Evolutionary conservation across 2,797 vertebrate species (phyloP).

Genomic region (Clamator glandarius): DNA sequence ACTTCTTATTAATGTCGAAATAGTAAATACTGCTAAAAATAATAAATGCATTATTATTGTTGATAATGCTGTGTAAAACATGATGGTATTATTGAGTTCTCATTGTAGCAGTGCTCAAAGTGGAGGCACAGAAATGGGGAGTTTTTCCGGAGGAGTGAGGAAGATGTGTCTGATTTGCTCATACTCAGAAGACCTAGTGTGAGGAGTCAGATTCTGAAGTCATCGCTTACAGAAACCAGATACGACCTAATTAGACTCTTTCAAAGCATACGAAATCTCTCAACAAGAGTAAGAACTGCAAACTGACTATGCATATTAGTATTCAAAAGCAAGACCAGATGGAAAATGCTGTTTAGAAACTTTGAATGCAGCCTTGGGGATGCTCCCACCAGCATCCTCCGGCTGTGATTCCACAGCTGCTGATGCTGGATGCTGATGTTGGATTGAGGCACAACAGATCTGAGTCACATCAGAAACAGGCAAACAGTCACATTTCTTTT

Average conservation of each 20-base stretch:
- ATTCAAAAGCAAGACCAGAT: not conserved
- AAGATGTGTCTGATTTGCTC: not conserved
- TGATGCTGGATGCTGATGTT: not conserved
- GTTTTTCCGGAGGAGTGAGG: not conserved
- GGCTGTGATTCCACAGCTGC: not conserved
- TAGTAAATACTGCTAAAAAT: not conserved
- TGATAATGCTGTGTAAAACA: not conserved
- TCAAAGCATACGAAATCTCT: not conserved
- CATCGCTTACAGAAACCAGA: not conserved
- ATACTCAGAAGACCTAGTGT: not conserved
- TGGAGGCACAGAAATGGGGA: not conserved
- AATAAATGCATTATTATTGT: not conserved
- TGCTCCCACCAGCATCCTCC: not conserved
- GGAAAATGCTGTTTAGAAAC: not conserved
- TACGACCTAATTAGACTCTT: not conserved
- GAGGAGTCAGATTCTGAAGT: not conserved
- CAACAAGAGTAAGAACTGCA: not conserved
- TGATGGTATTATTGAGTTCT: not conserved
- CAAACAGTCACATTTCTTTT: not conserved
- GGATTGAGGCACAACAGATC: fast-evolving
- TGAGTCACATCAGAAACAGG: not conserved
- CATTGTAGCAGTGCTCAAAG: not conserved
- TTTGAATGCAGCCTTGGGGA: not conserved
- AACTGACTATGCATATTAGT: not conserved
- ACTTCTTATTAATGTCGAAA: not conserved